phyloP scores from a whole-genome alignment of 2,888 invertebrate genomes.

The Drosophila kambysellisi region DNA sequence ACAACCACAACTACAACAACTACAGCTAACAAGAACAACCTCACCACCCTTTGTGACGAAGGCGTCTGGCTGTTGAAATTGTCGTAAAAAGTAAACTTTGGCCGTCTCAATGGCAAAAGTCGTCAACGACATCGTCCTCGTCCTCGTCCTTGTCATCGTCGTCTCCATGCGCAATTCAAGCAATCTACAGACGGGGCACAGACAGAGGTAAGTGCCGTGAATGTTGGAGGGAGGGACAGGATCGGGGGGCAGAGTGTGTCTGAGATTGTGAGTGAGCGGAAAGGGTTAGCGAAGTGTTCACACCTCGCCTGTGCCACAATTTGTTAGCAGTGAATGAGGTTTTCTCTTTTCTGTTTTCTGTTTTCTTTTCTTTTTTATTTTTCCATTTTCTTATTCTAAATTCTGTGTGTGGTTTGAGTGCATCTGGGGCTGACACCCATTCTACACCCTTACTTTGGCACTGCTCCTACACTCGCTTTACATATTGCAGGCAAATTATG shows the following conservation, averaged over 20 bases:
- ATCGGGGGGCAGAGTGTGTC: background rate
- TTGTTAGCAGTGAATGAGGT: slow-evolving; percentile 54
- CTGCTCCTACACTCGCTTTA: slow-evolving; percentile 5
- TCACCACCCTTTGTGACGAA: slow-evolving; percentile 22
- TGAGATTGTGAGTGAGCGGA: background rate
- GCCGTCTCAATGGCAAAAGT: slow-evolving; percentile 74
- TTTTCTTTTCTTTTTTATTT: background rate
- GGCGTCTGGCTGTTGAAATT: slow-evolving; percentile 63
- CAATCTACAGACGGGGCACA: slow-evolving; percentile 59
- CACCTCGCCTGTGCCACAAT: slow-evolving; percentile 55
- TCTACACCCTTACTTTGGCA: background rate
- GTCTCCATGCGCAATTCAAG: slow-evolving; percentile 65
- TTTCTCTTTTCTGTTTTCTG: slow-evolving; percentile 15
- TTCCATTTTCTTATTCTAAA: slow-evolving; percentile 31
- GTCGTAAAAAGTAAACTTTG: slow-evolving; percentile 69
- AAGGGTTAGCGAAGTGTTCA: slow-evolving; percentile 49
- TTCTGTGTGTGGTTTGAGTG: slow-evolving; percentile 52
- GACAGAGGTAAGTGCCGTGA: slow-evolving; percentile 52
- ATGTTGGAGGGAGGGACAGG: slow-evolving; percentile 2
- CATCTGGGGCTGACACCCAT: slow-evolving; percentile 21
- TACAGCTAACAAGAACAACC: slow-evolving; percentile 14
- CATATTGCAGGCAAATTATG: slow-evolving; percentile 64
- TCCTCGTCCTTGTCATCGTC: slow-evolving; percentile 22
- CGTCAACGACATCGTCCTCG: slow-evolving; percentile 55
- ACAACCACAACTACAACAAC: background rate